Percentiles rank a stretch among this genome's conserved stretches.
These are phyloP conservation scores for Leptinotarsa juncta DNA, from an alignment of 2,888 invertebrate species.

Conservation along the genomic window DNA sequence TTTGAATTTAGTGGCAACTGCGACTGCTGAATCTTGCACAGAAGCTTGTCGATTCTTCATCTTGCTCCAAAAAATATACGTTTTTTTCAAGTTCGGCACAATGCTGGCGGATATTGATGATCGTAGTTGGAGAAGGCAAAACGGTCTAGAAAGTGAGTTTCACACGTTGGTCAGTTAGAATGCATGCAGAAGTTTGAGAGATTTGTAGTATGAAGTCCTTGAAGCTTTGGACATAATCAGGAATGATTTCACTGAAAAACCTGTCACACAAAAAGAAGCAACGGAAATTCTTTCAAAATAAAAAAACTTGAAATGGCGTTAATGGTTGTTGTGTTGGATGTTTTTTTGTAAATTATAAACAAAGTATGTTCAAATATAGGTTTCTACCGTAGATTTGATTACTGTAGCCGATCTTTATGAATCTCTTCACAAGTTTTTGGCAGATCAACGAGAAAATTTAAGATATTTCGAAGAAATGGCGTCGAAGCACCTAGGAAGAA, in stretches of 20 bases:
- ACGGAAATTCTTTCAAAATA: background rate
- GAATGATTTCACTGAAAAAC: conserved; percentile 17
- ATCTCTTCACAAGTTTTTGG: conserved; percentile 20
- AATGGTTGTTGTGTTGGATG: conserved; percentile 23
- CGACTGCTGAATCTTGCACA: conserved; percentile 44
- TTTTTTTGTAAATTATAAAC: conserved; percentile 15
- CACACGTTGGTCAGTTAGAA: conserved; percentile 37
- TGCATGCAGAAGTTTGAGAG: conserved; percentile 33
- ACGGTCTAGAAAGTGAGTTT: conserved; percentile 22
- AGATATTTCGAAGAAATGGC: conserved; percentile 28
- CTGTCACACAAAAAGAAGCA: background rate
- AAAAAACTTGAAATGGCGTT: conserved; percentile 3
- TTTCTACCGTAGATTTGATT: conserved; percentile 7
- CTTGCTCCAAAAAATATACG: conserved; percentile 18
- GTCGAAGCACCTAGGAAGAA: conserved; percentile 27
- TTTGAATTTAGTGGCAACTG: conserved; percentile 51
- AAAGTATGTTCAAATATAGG: conserved; percentile 22
- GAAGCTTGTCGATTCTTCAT: conserved; percentile 41
- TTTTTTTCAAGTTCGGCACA: conserved; percentile 28
- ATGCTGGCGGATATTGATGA: conserved; percentile 26
- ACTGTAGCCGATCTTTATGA: conserved; percentile 22
- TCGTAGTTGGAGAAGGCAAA: conserved; percentile 1
- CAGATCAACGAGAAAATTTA: conserved; percentile 22
- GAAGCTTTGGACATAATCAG: conserved; percentile 34
- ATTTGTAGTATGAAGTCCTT: conserved; percentile 34